Evolutionary conservation across 1,140 invertebrate species (phyloP), one percentile per base, ranked within the genome.

Genomic region (Oryzaephilus surinamensis): DNA sequence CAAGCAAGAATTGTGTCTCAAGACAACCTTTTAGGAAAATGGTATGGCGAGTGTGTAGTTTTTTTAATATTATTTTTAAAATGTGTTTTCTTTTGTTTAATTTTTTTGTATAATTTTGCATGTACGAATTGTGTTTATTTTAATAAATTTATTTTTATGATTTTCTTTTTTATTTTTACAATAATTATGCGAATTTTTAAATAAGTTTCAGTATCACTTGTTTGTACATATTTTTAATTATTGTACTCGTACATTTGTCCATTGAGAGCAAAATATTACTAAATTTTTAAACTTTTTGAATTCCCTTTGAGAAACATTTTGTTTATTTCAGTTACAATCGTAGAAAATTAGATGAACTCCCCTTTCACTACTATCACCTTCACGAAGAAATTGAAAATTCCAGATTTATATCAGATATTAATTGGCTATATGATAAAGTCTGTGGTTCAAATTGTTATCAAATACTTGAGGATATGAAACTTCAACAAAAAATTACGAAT

Each of bases 281-380:
- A 23, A 23, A 23, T 23, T 23, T 23, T 23, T 6, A 6, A 6
- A 6, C n/a, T 6, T 23, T 23, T 6, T 23, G n/a, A 23, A 23
- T 23, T 6, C 6, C 21, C 21, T n/a, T 23, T 6, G 6, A 6
- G n/a, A 20, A 10, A 28, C 24, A n/a, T 27, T 35, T 30, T n/a
- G n/a, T n/a, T n/a, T n/a, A n/a, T 65, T 66, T 19, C 56, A 79
- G 79, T 54, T 79, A 79, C 58, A 86, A 89, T 60, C 70, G 74
- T n/a, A 65, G 86, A 56, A 84, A 81, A 64, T 65, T 86, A 27
- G 82, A 85, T 61, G 85, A 91, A 63, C 65, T 90, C 27, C 85
- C 86, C 34, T 83, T 76, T 63, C 82, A 87, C 46, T 63, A 59
- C 32, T 55, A 52, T 41, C 51, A 61, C 32, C 29, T 62, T 13